Evolutionary conservation across 53 echinoderm and acorn worm species (phyloP).

Genomic region (Actinopyga echinites): DNA sequence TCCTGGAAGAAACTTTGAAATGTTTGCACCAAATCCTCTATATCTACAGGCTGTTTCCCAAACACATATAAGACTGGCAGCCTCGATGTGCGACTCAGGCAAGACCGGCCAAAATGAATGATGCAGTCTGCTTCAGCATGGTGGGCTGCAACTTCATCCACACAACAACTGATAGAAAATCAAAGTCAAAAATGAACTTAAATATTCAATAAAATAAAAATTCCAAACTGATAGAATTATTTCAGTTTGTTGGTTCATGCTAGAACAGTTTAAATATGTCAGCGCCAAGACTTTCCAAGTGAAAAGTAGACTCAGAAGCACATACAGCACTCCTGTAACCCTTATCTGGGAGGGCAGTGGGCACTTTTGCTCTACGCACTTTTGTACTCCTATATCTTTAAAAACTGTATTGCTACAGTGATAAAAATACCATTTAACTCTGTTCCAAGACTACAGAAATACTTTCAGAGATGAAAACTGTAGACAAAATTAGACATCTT

Average conservation of each 20-base stretch:
- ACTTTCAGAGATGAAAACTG: too few species aligned
- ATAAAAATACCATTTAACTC: too few species aligned
- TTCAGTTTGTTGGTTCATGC: background rate
- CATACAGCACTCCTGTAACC: too few species aligned
- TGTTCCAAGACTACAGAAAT: too few species aligned
- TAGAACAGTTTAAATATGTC: background rate
- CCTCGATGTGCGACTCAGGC: constrained; percentile 83
- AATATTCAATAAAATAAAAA: background rate
- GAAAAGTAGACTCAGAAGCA: too few species aligned
- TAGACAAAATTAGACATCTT: too few species aligned
- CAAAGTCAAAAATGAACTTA: background rate
- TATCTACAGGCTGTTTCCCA: constrained; percentile 64
- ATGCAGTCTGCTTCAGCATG: constrained; percentile 84
- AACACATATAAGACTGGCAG: constrained; percentile 87
- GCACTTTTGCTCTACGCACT: too few species aligned
- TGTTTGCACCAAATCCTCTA: constrained; percentile 53
- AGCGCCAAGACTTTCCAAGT: background rate
- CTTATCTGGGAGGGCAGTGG: too few species aligned
- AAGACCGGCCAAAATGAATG: constrained; percentile 90
- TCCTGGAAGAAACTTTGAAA: constrained; percentile 52
- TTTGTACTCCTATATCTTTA: too few species aligned
- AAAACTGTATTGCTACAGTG: too few species aligned
- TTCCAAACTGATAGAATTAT: background rate
- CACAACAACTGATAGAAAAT: constrained; percentile 76
- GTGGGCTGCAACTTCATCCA: constrained; percentile 90